These are phyloP conservation scores for Cantharis nigra DNA, from an alignment of 2,888 invertebrate species.

Conservation along the genomic window DNA sequence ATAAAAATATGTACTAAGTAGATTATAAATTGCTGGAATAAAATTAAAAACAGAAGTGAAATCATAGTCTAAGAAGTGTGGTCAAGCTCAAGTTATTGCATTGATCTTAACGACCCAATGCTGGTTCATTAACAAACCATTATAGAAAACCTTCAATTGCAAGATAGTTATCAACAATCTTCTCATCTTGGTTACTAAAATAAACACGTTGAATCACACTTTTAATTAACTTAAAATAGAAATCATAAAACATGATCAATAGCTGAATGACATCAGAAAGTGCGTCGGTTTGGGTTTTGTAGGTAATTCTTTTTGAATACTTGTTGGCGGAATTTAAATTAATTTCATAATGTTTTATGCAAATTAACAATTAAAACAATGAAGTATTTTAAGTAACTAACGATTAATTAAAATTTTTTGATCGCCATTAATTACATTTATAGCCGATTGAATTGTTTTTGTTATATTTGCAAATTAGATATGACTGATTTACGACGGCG, in stretches of 20 bases:
- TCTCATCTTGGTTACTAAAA: background rate
- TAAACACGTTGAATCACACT: background rate
- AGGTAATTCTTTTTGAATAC: background rate
- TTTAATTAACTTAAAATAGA: background rate
- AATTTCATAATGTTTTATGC: background rate
- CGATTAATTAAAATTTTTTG: background rate
- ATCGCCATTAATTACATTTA: background rate
- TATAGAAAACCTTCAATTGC: background rate
- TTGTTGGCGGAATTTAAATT: background rate
- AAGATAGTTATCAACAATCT: background rate
- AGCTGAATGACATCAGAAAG: background rate
- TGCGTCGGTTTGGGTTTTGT: background rate
- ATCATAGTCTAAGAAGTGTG: background rate
- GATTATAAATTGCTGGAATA: background rate
- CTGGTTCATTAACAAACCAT: background rate
- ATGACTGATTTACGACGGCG: background rate
- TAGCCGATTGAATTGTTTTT: slow-evolving; percentile 1
- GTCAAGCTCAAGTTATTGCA: background rate
- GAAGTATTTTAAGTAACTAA: background rate
- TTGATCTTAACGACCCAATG: background rate
- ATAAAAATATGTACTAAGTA: background rate
- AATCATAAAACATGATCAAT: background rate
- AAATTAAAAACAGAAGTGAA: background rate
- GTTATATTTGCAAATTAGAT: background rate
- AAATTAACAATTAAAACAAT: slow-evolving; percentile 3